Conservation (phyloP, 2,888 invertebrate species). For the Hesperia comma region DNA sequence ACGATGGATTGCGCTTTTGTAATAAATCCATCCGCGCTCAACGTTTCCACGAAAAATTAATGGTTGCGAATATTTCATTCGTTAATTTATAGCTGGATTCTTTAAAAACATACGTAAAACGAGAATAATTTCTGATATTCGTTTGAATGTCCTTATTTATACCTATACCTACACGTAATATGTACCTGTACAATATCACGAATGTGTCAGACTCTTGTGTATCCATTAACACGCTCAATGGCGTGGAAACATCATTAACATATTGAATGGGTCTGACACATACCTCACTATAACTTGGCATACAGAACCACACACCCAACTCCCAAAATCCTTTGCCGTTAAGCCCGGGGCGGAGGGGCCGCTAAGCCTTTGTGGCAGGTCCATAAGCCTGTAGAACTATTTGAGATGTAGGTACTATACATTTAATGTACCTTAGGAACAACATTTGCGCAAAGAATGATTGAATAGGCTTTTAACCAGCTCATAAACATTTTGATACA, state of each 20-base stretch:
- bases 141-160: not conserved
- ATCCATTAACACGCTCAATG: constrained; percentile 14
- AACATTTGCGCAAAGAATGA: not conserved
- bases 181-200: not conserved
- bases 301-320: constrained; percentile 2
- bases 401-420: constrained; percentile 15
- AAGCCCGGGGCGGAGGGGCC: constrained; percentile 9
- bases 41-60: constrained; percentile 28
- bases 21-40: constrained; percentile 33
- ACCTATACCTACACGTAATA: not conserved
- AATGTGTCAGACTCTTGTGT: not conserved
- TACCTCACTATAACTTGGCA: not conserved
- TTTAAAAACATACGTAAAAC: constrained; percentile 8
- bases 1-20: constrained; percentile 33
- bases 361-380: constrained; percentile 51
- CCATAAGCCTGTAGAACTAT: constrained; percentile 39
- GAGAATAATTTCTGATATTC: not conserved
- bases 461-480: not conserved
- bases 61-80: constrained; percentile 22
- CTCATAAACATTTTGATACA: not conserved
- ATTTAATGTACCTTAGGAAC: constrained; percentile 5
- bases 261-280: constrained; percentile 27
- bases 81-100: constrained; percentile 21
- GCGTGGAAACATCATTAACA: constrained; percentile 28
- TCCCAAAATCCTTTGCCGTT: constrained; percentile 25